Evolutionary conservation across 2,888 invertebrate genomes (phyloP).

Genomic region (Resseliella maxima): DNA sequence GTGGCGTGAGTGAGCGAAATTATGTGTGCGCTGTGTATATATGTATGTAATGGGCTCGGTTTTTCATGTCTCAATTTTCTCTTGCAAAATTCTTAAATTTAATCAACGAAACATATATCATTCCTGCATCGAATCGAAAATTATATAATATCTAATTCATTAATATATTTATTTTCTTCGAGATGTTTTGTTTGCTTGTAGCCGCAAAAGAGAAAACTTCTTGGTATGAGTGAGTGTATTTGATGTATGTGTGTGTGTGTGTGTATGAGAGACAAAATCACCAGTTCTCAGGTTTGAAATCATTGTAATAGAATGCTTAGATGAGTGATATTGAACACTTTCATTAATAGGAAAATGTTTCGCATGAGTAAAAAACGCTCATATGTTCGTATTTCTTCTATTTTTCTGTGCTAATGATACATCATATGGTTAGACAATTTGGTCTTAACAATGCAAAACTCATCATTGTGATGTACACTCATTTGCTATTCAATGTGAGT

Average conservation of each 20-base stretch:
- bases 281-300: not conserved
- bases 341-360: not conserved
- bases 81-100: not conserved
- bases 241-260: no score
- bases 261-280: not conserved
- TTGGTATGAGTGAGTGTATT: no score
- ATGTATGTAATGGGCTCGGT: not conserved
- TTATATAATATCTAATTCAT: constrained; percentile 22
- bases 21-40: not conserved
- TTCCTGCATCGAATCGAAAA: not conserved
- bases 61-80: no score
- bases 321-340: constrained; percentile 30
- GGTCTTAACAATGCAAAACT: not conserved
- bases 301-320: not conserved
- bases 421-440: not conserved
- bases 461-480: constrained; percentile 34
- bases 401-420: not conserved
- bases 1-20: not conserved
- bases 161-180: not conserved
- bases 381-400: not conserved
- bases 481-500: not conserved
- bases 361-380: not conserved
- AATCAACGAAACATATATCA: not conserved
- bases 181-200: not conserved
- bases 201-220: not conserved